Conservation (phyloP, 2,888 invertebrate species). For the Erebia aethiops region DNA sequence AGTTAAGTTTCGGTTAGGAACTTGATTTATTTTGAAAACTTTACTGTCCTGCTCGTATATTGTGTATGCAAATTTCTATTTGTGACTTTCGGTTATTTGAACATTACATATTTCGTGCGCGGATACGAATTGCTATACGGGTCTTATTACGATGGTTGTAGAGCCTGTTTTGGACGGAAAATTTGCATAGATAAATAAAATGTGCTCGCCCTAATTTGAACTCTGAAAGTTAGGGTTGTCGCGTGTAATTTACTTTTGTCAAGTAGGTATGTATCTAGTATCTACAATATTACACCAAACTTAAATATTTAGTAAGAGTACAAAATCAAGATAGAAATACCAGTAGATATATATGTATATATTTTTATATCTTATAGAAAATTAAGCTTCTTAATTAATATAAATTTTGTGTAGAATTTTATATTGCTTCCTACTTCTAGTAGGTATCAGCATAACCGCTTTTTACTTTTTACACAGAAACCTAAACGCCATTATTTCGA, state of each 20-base stretch:
- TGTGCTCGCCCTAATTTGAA: slow-evolving; percentile 8
- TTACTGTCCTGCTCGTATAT: neutral
- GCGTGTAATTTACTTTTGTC: neutral
- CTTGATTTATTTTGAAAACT: neutral
- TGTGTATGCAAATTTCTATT: slow-evolving; percentile 48
- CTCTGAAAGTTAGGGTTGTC: slow-evolving; percentile 11
- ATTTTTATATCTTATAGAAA: too few relatives aligned
- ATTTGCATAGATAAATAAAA: slow-evolving; percentile 21
- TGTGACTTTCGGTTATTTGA: slow-evolving; percentile 46
- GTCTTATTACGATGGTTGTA: slow-evolving; percentile 9
- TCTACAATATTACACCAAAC: too few relatives aligned
- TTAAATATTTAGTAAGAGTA: too few relatives aligned
- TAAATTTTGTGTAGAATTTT: too few relatives aligned
- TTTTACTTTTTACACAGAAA: too few relatives aligned
- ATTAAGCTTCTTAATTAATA: too few relatives aligned
- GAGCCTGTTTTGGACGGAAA: slow-evolving; percentile 5
- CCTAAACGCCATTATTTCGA: too few relatives aligned
- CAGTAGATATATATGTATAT: too few relatives aligned
- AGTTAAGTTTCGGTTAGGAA: neutral
- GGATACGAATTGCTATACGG: slow-evolving; percentile 16
- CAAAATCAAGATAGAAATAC: too few relatives aligned
- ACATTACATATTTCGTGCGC: slow-evolving; percentile 33
- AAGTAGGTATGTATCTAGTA: too few relatives aligned
- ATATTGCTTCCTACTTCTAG: too few relatives aligned
- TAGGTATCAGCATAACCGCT: too few relatives aligned